Evolutionary conservation across 2,797 vertebrate genomes (phyloP), one percentile per base, ranked within the genome.

Genomic region (Catamblyrhynchus diadema): DNA sequence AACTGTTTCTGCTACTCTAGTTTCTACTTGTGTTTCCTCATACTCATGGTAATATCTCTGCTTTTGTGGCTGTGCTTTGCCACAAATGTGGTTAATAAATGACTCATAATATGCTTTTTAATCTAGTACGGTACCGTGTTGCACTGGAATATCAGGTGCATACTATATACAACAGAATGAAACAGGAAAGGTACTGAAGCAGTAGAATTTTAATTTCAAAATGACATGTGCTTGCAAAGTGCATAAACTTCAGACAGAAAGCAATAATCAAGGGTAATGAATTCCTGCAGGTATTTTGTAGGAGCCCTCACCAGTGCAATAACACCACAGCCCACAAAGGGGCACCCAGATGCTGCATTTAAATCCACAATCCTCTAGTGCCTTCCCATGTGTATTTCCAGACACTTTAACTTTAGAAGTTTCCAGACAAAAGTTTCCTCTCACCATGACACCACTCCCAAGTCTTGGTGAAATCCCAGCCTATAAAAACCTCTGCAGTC

Each of bases 291-390:
- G 37, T 61, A 60, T 28, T 10, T 35, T 59, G 19, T 4, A 12
- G 32, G 18, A 51, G 10, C 21, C 32, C 71, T 42, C 32, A 23
- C 6, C 37, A 30, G 19, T 97, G 94, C 91, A 96, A 44, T 96
- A 95, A 95, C 85, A 13, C 5, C 13, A 27, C 9, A 88, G 84
- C 62, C 96, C 96, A 90, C 93, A 91, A 77, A 96, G 95, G 90
- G 95, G 94, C 74, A 53, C 91, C 71, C 91, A 53, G 50, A 86
- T 14, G 79, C 87, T 91, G 48, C 24, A 5, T 83, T 92, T 91
- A 53, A 86, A 60, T 41, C 23, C 9, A 24, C 14, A 57, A 14
- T 33, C 20, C 53, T 56, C 32, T 27, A 21, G 18, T 0, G 6
- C 15, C 5, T 59, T 67, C 47, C 67, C 47, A 3, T 24, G 41